phyloP scores from a whole-genome alignment of 2,797 vertebrate genomes.

The Sebastes nivosus region DNA sequence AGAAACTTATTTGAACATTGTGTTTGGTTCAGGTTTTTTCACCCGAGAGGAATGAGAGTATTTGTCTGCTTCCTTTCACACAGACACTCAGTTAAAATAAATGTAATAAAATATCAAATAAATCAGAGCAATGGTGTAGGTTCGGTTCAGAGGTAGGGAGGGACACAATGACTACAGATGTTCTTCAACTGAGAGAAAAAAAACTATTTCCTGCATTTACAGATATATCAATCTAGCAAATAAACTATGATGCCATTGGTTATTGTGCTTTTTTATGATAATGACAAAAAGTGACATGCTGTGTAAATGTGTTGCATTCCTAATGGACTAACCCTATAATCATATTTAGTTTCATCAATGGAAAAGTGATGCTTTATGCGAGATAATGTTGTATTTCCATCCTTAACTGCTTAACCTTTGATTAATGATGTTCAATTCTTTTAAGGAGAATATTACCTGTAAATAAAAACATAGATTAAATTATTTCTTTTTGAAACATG shows the following conservation, averaged over 20 bases:
- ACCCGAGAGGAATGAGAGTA: background rate
- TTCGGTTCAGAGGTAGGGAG: too few species aligned
- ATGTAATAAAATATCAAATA: background rate
- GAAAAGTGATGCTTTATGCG: background rate
- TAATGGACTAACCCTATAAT: background rate
- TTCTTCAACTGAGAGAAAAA: too few species aligned
- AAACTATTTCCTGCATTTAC: background rate
- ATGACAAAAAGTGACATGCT: background rate
- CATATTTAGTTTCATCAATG: background rate
- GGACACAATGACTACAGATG: too few species aligned
- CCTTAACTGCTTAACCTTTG: background rate
- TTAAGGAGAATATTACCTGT: background rate
- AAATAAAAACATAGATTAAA: background rate
- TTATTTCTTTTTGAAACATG: background rate
- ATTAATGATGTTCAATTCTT: background rate
- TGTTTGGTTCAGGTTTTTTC: conserved; percentile 6
- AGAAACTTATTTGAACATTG: conserved; percentile 11
- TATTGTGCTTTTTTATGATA: background rate
- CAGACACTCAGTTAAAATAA: background rate
- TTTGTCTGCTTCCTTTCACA: background rate
- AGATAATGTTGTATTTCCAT: background rate
- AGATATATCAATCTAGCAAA: background rate
- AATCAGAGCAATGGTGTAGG: background rate
- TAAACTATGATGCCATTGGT: background rate
- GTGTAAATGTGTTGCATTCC: background rate